A percentile compares a stretch with the other conserved stretches of the same genome.
These are phyloP conservation scores for Eupleurogrammus muticus DNA, from an alignment of 2,797 vertebrate species.

Conservation along the genomic window DNA sequence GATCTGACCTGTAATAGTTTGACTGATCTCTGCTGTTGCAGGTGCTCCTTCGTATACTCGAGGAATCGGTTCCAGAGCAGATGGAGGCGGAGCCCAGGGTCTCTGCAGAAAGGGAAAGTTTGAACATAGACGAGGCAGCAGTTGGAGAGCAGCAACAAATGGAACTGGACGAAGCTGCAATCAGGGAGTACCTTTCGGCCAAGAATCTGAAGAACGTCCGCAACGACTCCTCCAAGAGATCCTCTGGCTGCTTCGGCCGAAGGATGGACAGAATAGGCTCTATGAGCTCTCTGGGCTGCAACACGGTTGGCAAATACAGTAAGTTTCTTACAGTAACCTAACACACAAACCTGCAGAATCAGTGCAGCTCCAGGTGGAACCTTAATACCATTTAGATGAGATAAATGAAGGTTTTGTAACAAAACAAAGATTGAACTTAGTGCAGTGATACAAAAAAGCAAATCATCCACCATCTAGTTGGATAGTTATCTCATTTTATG, in stretches of 20 bases:
- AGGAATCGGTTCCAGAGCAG: constrained; percentile 65
- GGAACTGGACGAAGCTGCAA: constrained; percentile 46
- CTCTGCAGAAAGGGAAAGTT: constrained; percentile 5
- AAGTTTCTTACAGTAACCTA: constrained; percentile 47
- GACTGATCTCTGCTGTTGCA: constrained; percentile 45
- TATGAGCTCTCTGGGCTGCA: constrained; percentile 88
- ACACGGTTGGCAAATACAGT: constrained; percentile 79
- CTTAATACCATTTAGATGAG: background rate
- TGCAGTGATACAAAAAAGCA: background rate
- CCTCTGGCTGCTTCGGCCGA: constrained; percentile 88
- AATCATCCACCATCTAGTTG: background rate
- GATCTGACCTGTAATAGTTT: background rate
- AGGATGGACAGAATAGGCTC: constrained; percentile 90
- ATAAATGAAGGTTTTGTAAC: background rate
- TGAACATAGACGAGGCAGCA: constrained; percentile 29
- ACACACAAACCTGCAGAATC: background rate
- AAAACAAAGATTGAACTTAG: background rate
- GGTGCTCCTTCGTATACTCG: constrained; percentile 78
- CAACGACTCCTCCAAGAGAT: constrained; percentile 68
- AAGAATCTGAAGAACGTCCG: constrained; percentile 77
- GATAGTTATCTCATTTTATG: too few relatives aligned
- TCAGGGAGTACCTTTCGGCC: constrained; percentile 69
- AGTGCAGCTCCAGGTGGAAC: background rate
- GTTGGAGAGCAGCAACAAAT: constrained; percentile 27
- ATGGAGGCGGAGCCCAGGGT: constrained; percentile 31